Conservation (phyloP, 2,888 invertebrate species). For the Kuschelorhynchus macadamiae region DNA sequence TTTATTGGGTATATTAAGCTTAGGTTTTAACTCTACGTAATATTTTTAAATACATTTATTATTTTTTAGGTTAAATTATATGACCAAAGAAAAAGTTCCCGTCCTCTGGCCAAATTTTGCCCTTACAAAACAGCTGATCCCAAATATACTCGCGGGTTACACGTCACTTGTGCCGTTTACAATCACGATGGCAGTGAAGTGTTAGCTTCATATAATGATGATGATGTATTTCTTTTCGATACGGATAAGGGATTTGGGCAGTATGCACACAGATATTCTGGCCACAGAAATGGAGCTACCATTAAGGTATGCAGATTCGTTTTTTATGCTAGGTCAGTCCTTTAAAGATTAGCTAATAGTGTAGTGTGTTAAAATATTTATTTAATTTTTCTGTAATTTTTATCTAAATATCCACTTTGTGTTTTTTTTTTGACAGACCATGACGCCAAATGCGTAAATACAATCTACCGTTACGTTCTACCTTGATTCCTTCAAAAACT, state of each 20-base stretch:
- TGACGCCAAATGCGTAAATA: too few relatives aligned
- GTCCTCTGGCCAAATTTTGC: conserved; percentile 59
- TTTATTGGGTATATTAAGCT: too few relatives aligned
- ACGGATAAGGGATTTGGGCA: conserved; percentile 70
- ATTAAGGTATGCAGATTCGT: conserved; percentile 67
- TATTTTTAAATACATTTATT: too few relatives aligned
- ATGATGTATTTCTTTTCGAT: conserved; percentile 92
- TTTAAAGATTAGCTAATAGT: too few relatives aligned
- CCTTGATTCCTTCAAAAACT: too few relatives aligned
- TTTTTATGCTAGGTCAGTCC: too few relatives aligned
- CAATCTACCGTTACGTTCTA: too few relatives aligned
- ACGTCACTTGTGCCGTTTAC: conserved; percentile 92
- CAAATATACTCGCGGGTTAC: conserved; percentile 61
- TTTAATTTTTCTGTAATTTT: too few relatives aligned
- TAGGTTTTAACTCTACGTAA: too few relatives aligned
- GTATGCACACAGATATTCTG: conserved; percentile 72
- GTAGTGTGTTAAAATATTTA: too few relatives aligned
- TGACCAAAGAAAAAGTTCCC: conserved; percentile 63
- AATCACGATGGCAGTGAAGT: conserved; percentile 93
- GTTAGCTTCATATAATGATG: conserved; percentile 94
- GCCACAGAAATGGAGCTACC: conserved; percentile 79
- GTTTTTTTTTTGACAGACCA: too few relatives aligned
- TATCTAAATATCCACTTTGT: too few relatives aligned
- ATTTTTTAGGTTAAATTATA: conserved; percentile 35
- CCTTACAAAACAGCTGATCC: conserved; percentile 58